Evolutionary conservation across 2,888 invertebrate genomes (phyloP), one percentile per base, ranked within the genome.

Genomic region (Lasioglossum zephyrum): DNA sequence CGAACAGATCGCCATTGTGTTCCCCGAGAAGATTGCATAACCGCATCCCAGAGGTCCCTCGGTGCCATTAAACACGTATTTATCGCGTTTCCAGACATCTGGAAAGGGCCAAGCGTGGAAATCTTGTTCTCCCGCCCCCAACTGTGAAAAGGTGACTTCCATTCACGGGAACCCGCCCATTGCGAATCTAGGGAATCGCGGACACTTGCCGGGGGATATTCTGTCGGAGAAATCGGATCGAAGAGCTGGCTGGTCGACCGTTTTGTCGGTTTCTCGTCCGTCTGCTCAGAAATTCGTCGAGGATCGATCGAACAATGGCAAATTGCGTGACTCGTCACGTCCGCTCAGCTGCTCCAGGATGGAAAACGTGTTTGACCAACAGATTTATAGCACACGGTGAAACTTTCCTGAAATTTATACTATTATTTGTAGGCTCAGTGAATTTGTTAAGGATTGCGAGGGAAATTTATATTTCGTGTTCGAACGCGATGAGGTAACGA

Each of bases 11-110:
- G 77, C 70, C 73, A 84, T 78, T 83, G 84, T 84, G 84, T 70
- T 49, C 57, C 22, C 22, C 36, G 22, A 76, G 81, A 66, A 77
- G 89, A 88, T 92, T 89, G 89, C 92, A 86, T 88, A 91, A 93
- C 92, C 92, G 86, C 91, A 88, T 85, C 72, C 77, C 80, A 77
- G 47, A 78, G 81, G 79, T 63, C 53, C 82, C 79, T 86, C 79
- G 82, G 85, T 85, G 88, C 88, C 89, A 92, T 94, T 94, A 93
- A 92, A 90, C 87, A 90, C 86, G 92, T 93, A 92, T 94, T 94
- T 94, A 93, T 92, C 92, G 85, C 90, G 83, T 87, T 92, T 92
- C 89, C 89, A 78, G 72, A 41, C 47, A 77, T 75, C 77, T 60
- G 69, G 82, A 79, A 86, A 92, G 87, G 87, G 84, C 89, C 87